Conservation (phyloP, 1,140 invertebrate genomes). For the Papilio aristodemus region DNA sequence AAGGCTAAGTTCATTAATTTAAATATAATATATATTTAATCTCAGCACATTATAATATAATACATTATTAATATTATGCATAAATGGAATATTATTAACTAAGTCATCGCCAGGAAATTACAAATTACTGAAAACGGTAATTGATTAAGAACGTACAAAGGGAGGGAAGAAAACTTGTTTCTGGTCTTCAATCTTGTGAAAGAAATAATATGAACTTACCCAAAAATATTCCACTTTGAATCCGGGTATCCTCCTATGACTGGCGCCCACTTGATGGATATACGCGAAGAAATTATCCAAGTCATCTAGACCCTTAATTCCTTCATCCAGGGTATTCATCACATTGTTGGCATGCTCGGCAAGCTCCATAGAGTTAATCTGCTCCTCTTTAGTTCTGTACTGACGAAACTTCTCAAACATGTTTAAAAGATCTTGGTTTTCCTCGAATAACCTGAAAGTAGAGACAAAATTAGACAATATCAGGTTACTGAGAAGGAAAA, state of each 20-base stretch:
- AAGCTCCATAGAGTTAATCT: slow-evolving; percentile 89
- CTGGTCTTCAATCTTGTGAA: too few relatives aligned
- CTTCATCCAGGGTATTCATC: slow-evolving; percentile 92
- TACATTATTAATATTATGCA: too few relatives aligned
- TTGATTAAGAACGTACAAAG: too few relatives aligned
- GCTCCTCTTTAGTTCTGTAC: slow-evolving; percentile 89
- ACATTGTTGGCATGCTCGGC: slow-evolving; percentile 93
- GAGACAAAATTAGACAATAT: slow-evolving; percentile 35
- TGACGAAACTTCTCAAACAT: slow-evolving; percentile 92
- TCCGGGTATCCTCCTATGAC: slow-evolving; percentile 90
- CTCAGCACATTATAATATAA: too few relatives aligned
- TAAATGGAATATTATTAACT: too few relatives aligned
- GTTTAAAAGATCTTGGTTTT: slow-evolving; percentile 88
- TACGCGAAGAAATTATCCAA: slow-evolving; percentile 91
- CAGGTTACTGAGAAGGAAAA: background rate
- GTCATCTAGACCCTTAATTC: slow-evolving; percentile 91
- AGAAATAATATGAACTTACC: slow-evolving; percentile 81
- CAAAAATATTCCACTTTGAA: slow-evolving; percentile 93
- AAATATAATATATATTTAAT: too few relatives aligned
- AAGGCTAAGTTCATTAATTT: too few relatives aligned
- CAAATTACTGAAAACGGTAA: too few relatives aligned
- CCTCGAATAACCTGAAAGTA: slow-evolving; percentile 90
- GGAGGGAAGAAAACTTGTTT: slow-evolving; percentile 3
- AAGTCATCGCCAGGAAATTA: too few relatives aligned
- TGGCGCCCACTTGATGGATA: slow-evolving; percentile 90